These are phyloP conservation scores for Sinhomidia bicolor DNA, from an alignment of 2,888 invertebrate species.

Conservation along the genomic window DNA sequence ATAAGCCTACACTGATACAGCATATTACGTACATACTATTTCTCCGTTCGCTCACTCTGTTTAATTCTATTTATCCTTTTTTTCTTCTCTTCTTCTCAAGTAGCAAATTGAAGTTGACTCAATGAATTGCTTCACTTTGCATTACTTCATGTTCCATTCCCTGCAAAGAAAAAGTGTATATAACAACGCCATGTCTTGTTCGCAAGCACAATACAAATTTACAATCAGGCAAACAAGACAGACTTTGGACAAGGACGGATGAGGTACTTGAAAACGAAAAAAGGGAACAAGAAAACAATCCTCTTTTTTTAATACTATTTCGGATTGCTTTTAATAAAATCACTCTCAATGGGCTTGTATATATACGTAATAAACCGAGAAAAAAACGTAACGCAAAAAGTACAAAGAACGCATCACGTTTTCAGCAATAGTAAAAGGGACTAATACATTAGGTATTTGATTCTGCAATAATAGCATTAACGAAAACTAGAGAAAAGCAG, in stretches of 20 bases:
- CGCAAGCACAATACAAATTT: background rate
- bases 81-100: background rate
- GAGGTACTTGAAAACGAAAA: background rate
- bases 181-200: background rate
- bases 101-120: background rate
- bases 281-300: background rate
- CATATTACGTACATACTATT: background rate
- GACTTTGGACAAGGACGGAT: conserved; percentile 14
- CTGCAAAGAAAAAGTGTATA: background rate
- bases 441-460: no score
- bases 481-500: no score
- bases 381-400: background rate
- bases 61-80: background rate
- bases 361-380: background rate
- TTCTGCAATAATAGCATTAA: no score
- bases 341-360: background rate
- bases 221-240: background rate
- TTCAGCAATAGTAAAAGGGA: no score
- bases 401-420: no score
- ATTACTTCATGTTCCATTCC: conserved; percentile 6
- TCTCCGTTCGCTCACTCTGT: background rate
- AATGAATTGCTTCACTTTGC: conserved; percentile 25
- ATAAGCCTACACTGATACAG: background rate
- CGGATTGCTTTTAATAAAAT: background rate
- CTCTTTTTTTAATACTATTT: background rate